These are phyloP conservation scores for Pelmatolapia mariae DNA, from an alignment of 2,113 vertebrate species.

Conservation along the genomic window DNA sequence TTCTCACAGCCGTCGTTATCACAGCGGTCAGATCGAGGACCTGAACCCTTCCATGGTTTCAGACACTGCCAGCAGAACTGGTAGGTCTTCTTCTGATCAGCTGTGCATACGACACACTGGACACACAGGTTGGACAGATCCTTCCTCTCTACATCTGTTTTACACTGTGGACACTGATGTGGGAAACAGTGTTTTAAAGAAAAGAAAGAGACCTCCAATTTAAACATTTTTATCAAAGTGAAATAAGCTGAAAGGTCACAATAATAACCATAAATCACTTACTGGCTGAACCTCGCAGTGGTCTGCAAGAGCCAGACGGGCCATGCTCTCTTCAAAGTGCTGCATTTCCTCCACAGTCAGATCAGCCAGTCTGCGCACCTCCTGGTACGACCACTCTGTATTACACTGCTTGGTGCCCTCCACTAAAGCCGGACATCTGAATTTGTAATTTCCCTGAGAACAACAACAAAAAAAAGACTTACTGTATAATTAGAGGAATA, in stretches of 20 bases:
- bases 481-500: neutral
- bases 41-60: constrained; percentile 48
- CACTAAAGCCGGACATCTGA: constrained; percentile 54
- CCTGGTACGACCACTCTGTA: constrained; percentile 56
- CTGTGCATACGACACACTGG: neutral
- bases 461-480: neutral
- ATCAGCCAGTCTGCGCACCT: constrained; percentile 67
- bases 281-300: constrained; percentile 27
- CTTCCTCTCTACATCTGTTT: neutral
- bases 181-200: neutral
- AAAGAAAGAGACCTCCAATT: neutral
- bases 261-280: neutral
- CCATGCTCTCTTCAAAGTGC: constrained; percentile 65
- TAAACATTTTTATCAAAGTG: rapidly evolving
- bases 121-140: constrained; percentile 22
- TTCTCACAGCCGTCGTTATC: constrained; percentile 40
- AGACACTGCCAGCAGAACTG: constrained; percentile 70
- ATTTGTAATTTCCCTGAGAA: constrained; percentile 46
- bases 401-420: constrained; percentile 29
- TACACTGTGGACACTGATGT: constrained; percentile 14
- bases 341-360: constrained; percentile 62
- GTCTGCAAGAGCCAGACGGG: constrained; percentile 40
- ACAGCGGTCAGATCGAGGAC: constrained; percentile 21
- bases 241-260: neutral
- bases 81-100: neutral